A percentile compares a stretch with the other conserved stretches of the same genome.
Evolutionary conservation across 2,797 vertebrate species (phyloP).

Genomic region (Eleutherodactylus coqui): DNA sequence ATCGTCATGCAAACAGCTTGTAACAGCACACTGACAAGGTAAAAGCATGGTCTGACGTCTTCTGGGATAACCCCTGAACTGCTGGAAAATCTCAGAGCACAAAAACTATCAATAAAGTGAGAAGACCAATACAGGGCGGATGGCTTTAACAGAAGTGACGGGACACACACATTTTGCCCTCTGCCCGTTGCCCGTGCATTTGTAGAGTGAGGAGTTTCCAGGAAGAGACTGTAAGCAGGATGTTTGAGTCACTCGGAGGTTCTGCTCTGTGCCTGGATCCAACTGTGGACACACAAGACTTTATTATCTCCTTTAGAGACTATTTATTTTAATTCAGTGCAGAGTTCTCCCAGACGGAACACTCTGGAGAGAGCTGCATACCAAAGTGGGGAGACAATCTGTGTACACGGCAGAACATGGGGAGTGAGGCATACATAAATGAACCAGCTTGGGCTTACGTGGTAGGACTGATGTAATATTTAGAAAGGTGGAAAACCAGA

Average conservation of each 20-base stretch:
- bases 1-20: conserved; percentile 2
- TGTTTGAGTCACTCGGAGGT: conserved; percentile 23
- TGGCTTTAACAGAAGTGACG: not conserved
- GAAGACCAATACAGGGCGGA: no score
- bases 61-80: not conserved
- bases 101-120: not conserved
- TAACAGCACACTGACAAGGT: conserved; percentile 25
- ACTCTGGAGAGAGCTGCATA: conserved; percentile 14
- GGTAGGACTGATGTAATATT: conserved; percentile 36
- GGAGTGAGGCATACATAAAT: not conserved
- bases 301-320: conserved; percentile 48
- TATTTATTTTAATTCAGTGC: conserved; percentile 37
- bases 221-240: not conserved
- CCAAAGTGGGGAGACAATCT: conserved; percentile 45
- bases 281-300: conserved; percentile 18
- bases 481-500: not conserved
- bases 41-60: not conserved
- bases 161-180: not conserved
- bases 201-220: not conserved
- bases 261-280: conserved; percentile 29
- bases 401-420: not conserved
- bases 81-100: not conserved
- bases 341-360: conserved; percentile 34
- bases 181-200: not conserved
- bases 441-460: not conserved